Evolutionary conservation across 2,113 vertebrate species (phyloP), one percentile per base, ranked within the genome.

Genomic region (Gymnocephalus cernua): DNA sequence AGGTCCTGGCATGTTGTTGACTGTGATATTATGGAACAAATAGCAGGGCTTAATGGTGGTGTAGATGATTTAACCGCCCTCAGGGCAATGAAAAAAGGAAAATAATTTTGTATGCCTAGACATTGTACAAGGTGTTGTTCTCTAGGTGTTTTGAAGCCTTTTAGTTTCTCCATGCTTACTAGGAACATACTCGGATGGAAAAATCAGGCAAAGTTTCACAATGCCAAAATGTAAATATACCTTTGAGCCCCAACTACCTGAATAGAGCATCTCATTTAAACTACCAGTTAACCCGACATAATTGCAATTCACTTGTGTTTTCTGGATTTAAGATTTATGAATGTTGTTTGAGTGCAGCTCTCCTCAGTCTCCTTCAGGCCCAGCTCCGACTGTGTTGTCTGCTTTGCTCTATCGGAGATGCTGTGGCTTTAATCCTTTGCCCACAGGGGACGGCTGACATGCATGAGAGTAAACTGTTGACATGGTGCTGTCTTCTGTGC

Each of bases 401-500:
- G 85, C 90, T 89, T 72, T 50, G 77, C 86, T 90, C 86, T 86
- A 86, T 89, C 90, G 67, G 81, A 87, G 88, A 88, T 76, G 87
- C 93, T 78, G 89, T 89, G 90, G 90, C 93, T 94, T 93, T 92
- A 94, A 94, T 94, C 93, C 93, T 84, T 80, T 86, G 88, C 90
- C 93, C 91, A 84, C 87, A 68, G 92, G 92, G 91, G 92, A 92
- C 69, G 79, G 84, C 89, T 95, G 93, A 93, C 91, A 93, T 91
- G 93, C 89, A 93, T 91, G 91, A 93, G 88, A 91, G 93, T 94
- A 93, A 94, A 93, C 91, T 93, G 92, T 94, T 95, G 92, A 94
- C 93, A 93, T 90, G 92, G 89, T 89, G 90, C 92, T 90, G 93
- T 93, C 93, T 93, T 90, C 92, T 91, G 80, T 92, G 88, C 89